These are phyloP conservation scores for Epizoanthus scotinus DNA, from an alignment of 92 coral and sea anemone genomes.

Conservation along the genomic window DNA sequence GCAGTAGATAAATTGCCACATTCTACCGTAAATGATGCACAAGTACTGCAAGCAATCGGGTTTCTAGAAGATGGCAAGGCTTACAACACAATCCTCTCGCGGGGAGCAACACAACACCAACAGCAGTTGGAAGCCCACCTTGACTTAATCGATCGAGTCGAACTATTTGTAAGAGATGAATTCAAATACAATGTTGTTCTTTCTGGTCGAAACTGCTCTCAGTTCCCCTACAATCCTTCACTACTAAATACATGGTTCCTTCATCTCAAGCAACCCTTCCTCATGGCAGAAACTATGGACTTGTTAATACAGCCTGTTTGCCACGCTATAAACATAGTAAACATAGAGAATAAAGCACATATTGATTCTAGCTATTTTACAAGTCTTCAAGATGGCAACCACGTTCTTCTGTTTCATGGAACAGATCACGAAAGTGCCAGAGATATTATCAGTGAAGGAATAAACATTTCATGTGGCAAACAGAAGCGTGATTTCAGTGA, in stretches of 20 bases:
- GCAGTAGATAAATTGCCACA: background rate
- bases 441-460: conserved; percentile 46
- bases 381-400: conserved; percentile 1
- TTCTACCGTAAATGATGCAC: background rate
- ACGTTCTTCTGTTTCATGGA: conserved; percentile 51
- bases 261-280: background rate
- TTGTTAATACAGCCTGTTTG: background rate
- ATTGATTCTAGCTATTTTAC: too few relatives aligned
- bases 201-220: background rate
- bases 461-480: conserved; percentile 36
- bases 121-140: background rate
- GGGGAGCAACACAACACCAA: background rate
- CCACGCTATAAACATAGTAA: conserved; percentile 33
- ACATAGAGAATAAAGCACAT: background rate
- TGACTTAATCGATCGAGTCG: conserved; percentile 43
- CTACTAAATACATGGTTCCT: conserved; percentile 25
- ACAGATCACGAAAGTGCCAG: conserved; percentile 58
- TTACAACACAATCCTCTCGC: conserved; percentile 27
- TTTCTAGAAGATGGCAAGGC: conserved; percentile 31
- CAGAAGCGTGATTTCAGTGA: conserved; percentile 57
- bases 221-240: conserved; percentile 30
- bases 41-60: conserved; percentile 31
- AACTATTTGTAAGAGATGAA: conserved; percentile 47
- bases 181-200: conserved; percentile 45
- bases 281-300: background rate